Percentiles rank a stretch among this genome's conserved stretches.
Evolutionary conservation across 2,113 vertebrate species (phyloP).

Genomic region (Dipodomys spectabilis): DNA sequence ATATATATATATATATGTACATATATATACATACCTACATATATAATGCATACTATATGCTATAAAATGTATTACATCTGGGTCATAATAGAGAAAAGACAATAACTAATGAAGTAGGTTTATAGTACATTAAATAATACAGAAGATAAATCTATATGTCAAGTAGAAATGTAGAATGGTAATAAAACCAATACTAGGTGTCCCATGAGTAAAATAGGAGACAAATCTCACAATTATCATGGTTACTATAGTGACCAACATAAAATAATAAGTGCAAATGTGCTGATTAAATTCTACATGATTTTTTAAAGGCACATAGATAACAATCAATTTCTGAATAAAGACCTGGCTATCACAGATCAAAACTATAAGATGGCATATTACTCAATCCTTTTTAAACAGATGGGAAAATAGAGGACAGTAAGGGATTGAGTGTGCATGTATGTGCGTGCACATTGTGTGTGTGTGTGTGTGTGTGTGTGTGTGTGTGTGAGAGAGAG

Average conservation of each 20-base stretch:
- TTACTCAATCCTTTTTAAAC: neutral
- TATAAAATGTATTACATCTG: conserved; percentile 19
- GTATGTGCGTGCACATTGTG: neutral
- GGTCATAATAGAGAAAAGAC: conserved; percentile 32
- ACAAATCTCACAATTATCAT: neutral
- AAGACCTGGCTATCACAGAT: conserved; percentile 11
- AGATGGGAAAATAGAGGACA: neutral
- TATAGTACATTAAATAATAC: neutral
- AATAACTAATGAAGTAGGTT: conserved; percentile 22
- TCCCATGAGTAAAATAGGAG: neutral
- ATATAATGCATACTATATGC: neutral
- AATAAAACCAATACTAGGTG: neutral
- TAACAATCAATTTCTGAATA: conserved; percentile 22
- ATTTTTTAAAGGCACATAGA: neutral
- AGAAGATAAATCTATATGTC: conserved; percentile 22
- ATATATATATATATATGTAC: no score
- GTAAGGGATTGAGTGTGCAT: neutral
- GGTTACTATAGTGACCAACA: neutral
- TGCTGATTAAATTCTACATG: conserved; percentile 1
- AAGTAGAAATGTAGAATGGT: neutral
- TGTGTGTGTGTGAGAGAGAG: neutral
- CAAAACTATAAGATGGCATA: neutral
- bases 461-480: neutral
- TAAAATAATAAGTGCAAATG: neutral
- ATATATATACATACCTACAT: no score